A percentile compares a stretch with the other conserved stretches of the same genome.
These are phyloP conservation scores for Linurgus olivaceus DNA, from an alignment of 2,797 vertebrate species.

Conservation along the genomic window DNA sequence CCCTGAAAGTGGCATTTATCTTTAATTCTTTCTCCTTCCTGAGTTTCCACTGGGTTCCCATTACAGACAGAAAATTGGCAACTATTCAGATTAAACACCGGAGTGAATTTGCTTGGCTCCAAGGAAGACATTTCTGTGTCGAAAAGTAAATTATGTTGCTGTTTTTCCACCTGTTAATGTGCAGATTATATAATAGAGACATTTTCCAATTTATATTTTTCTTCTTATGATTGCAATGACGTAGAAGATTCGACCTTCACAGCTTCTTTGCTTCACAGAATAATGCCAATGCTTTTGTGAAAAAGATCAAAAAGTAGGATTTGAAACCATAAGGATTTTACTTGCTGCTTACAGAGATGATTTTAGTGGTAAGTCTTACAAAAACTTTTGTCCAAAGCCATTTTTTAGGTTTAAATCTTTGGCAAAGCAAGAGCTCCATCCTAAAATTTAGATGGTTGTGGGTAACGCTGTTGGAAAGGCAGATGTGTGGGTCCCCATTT, in stretches of 20 bases:
- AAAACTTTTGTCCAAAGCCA: neutral
- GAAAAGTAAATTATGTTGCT: slow-evolving; percentile 56
- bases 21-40: slow-evolving; percentile 15
- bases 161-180: slow-evolving; percentile 68
- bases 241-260: neutral
- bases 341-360: neutral
- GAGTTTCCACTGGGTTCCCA: slow-evolving; percentile 56
- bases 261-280: neutral
- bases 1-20: slow-evolving; percentile 21
- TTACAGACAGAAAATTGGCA: slow-evolving; percentile 65
- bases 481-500: neutral
- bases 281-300: neutral
- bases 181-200: slow-evolving; percentile 48
- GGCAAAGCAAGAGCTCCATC: neutral
- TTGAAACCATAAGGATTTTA: neutral
- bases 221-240: neutral
- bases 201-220: slow-evolving; percentile 21
- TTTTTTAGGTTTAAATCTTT: neutral
- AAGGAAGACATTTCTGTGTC: slow-evolving; percentile 51
- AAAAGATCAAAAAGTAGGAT: neutral
- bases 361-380: neutral
- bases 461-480: neutral
- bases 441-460: neutral
- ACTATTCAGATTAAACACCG: slow-evolving; percentile 67
- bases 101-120: slow-evolving; percentile 56